These are phyloP conservation scores for Apteryx owenii DNA, from an alignment of 2,113 vertebrate genomes.

Conservation along the genomic window DNA sequence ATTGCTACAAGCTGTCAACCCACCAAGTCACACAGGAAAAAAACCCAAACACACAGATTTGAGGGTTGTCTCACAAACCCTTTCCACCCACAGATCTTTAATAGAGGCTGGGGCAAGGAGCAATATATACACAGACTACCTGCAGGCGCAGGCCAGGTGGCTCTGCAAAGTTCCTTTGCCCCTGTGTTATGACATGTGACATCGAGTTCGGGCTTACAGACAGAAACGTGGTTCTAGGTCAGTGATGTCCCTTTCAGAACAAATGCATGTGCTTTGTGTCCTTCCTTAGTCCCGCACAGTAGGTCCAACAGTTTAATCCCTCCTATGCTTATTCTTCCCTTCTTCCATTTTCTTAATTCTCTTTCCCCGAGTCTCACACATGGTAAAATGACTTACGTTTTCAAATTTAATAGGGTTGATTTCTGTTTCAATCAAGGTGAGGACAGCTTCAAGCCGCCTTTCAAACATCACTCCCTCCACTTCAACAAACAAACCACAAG, in stretches of 20 bases:
- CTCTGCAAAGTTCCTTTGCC: not conserved
- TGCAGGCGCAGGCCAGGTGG: not conserved
- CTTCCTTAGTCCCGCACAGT: not conserved
- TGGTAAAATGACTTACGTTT: conserved; percentile 79
- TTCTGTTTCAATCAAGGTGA: conserved; percentile 87
- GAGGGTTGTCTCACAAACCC: not conserved
- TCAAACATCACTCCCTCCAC: conserved; percentile 86
- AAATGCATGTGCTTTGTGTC: not conserved
- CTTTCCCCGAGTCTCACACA: not conserved
- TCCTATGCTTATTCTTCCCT: not conserved
- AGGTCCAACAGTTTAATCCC: not conserved
- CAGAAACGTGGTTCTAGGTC: not conserved
- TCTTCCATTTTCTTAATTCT: not conserved
- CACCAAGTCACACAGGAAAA: not conserved
- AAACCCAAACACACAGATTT: not conserved
- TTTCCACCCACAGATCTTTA: not conserved
- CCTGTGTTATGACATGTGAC: not conserved
- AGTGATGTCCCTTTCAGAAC: not conserved
- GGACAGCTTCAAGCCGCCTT: conserved; percentile 80
- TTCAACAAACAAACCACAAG: conserved; percentile 92
- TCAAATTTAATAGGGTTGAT: conserved; percentile 85
- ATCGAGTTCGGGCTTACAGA: not conserved
- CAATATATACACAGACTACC: not conserved
- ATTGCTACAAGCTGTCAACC: not conserved
- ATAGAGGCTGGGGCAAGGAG: not conserved